These are phyloP conservation scores for Muricea muricata DNA, from an alignment of 92 coral and sea anemone genomes.

Conservation along the genomic window DNA sequence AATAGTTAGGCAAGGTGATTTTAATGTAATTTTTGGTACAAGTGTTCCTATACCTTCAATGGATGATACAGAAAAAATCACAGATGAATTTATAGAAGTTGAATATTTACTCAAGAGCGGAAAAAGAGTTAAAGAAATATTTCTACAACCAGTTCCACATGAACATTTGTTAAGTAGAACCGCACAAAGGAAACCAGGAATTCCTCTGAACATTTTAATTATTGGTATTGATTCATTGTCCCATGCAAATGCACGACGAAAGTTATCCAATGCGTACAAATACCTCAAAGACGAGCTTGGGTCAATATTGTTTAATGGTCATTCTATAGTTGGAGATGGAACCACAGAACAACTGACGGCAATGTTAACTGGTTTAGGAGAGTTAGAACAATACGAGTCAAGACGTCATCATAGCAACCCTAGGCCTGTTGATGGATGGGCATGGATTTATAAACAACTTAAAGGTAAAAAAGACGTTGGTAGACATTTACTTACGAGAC, in stretches of 20 bases:
- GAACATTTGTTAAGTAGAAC: too few species aligned
- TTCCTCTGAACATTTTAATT: conserved; percentile 64
- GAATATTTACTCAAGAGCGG: too few species aligned
- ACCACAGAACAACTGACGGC: conserved; percentile 80
- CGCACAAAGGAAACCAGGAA: conserved; percentile 47
- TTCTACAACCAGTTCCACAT: too few species aligned
- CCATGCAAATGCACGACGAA: conserved; percentile 52
- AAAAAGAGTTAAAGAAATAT: too few species aligned
- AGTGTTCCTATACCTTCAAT: background rate
- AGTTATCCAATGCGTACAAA: conserved; percentile 54
- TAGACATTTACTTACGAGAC: background rate
- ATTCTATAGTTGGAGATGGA: conserved; percentile 81
- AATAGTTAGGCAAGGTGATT: conserved; percentile 57
- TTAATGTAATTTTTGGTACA: conserved; percentile 22
- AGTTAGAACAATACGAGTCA: too few species aligned
- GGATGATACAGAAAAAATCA: conserved; percentile 4
- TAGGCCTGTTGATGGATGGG: conserved; percentile 72
- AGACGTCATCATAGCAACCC: conserved; percentile 62
- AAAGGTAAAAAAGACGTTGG: conserved; percentile 57
- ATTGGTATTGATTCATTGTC: conserved; percentile 72
- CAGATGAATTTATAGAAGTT: too few species aligned
- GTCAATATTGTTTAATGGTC: conserved; percentile 59
- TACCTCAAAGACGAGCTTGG: conserved; percentile 43
- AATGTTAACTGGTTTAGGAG: conserved; percentile 88
- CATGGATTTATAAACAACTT: too few species aligned